phyloP scores from a whole-genome alignment of 1,140 invertebrate species.

The Neotoxoptera formosana region DNA sequence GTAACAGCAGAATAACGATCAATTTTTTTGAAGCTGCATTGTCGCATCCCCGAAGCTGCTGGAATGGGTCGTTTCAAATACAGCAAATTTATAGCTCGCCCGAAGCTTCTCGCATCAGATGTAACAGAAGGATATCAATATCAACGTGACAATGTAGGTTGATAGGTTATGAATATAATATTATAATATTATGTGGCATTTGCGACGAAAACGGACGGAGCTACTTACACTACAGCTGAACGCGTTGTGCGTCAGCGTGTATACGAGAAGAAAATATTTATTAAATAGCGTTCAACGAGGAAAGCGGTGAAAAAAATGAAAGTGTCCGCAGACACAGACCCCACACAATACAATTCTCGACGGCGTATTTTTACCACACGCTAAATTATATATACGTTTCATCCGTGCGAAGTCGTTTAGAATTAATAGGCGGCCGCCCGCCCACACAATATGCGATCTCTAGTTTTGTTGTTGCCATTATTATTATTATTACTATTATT shows the following conservation, averaged over 20 bases:
- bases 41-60: no score
- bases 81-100: neutral
- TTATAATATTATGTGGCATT: neutral
- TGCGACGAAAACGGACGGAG: neutral
- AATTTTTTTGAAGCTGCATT: neutral
- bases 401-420: conserved; percentile 22
- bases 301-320: conserved; percentile 31
- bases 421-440: neutral
- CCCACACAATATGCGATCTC: neutral
- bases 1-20: neutral
- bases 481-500: neutral
- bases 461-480: neutral
- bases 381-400: neutral
- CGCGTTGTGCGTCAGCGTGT: neutral
- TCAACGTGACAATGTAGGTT: no score
- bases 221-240: neutral
- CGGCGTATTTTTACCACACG: neutral
- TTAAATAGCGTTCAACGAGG: neutral
- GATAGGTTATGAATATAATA: no score
- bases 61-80: neutral
- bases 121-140: no score
- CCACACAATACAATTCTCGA: neutral
- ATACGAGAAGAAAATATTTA: neutral
- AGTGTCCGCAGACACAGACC: neutral
- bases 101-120: neutral